Percentiles rank a stretch among this genome's conserved stretches.
These are phyloP conservation scores for Typhlichthys eigenmanni DNA, from an alignment of 2,797 vertebrate species.

Conservation along the genomic window DNA sequence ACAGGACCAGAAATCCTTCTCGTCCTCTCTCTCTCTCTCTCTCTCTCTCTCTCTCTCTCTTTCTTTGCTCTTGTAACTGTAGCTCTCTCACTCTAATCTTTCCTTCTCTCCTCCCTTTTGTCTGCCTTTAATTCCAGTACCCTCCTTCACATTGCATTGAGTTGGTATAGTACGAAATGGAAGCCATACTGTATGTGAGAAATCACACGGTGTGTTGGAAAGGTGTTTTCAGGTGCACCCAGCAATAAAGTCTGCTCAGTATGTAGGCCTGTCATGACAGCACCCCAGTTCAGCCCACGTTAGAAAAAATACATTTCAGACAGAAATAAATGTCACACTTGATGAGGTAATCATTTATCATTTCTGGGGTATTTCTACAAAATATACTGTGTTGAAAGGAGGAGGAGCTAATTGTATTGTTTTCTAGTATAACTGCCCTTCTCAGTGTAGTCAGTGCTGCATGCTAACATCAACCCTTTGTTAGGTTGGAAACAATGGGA, in stretches of 20 bases:
- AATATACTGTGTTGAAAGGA: too few species aligned
- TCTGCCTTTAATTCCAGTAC: neutral
- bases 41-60: too few species aligned
- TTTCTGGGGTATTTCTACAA: constrained; percentile 21
- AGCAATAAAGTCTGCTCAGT: constrained; percentile 2
- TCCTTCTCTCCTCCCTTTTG: constrained; percentile 12
- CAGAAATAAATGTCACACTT: constrained; percentile 13
- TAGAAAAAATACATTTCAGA: too few species aligned
- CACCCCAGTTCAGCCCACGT: constrained; percentile 5
- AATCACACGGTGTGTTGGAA: too few species aligned
- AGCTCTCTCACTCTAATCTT: too few species aligned
- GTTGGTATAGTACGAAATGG: constrained; percentile 2
- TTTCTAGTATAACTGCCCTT: too few species aligned
- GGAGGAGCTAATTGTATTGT: neutral
- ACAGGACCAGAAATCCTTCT: too few species aligned
- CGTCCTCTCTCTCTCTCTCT: too few species aligned
- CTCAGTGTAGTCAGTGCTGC: too few species aligned
- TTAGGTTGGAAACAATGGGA: too few species aligned
- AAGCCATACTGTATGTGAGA: neutral
- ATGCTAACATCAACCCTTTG: too few species aligned
- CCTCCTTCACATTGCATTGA: neutral
- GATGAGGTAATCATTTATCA: constrained; percentile 8
- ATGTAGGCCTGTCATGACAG: constrained; percentile 53
- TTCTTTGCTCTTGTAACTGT: too few species aligned
- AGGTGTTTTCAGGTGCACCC: neutral